phyloP scores from a whole-genome alignment of 2,113 vertebrate species.

The Brienomyrus brachyistius region DNA sequence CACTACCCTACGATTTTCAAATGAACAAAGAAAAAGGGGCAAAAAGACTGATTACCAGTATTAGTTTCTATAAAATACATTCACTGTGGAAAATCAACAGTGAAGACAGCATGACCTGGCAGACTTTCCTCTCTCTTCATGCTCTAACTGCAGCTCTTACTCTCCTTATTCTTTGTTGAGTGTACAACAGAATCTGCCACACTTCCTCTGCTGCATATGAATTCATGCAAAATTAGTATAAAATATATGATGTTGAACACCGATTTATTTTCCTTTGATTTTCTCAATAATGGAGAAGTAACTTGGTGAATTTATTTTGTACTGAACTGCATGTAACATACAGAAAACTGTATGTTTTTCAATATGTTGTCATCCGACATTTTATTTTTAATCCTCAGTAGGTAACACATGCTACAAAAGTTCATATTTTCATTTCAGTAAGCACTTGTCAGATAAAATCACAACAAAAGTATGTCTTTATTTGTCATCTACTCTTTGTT shows the following conservation, averaged over 20 bases:
- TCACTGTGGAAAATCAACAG: constrained; percentile 6
- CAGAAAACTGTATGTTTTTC: background rate
- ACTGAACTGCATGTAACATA: background rate
- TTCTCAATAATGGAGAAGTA: background rate
- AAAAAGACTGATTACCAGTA: background rate
- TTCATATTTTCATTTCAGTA: background rate
- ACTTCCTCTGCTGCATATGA: background rate
- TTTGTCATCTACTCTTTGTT: background rate
- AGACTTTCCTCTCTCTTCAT: constrained; percentile 8
- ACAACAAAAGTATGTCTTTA: background rate
- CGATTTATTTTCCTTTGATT: background rate
- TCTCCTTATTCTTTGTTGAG: constrained; percentile 22
- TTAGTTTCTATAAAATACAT: background rate
- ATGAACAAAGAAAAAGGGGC: background rate
- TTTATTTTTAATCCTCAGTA: background rate
- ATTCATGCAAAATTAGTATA: constrained; percentile 9
- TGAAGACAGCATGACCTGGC: constrained; percentile 10
- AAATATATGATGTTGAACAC: background rate
- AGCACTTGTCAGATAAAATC: background rate
- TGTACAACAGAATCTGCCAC: background rate
- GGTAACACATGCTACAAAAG: background rate
- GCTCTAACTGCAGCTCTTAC: constrained; percentile 15
- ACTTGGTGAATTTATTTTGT: background rate
- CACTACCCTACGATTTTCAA: background rate
- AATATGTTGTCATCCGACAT: background rate